Conservation (phyloP, 2,113 vertebrate genomes). For the Cathartes aura region DNA sequence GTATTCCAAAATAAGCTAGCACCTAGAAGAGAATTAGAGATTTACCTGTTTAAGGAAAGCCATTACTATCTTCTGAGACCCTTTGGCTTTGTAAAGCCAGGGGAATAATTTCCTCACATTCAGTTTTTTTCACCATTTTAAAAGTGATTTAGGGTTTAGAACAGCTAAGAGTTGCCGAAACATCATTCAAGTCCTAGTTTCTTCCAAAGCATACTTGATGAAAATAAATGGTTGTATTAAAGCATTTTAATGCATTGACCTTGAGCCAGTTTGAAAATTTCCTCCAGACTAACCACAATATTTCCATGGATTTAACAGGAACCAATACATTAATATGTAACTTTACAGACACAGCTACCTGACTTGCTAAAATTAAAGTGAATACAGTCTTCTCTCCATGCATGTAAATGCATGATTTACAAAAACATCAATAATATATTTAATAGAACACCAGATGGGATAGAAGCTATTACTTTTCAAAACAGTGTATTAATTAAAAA, state of each 20-base stretch:
- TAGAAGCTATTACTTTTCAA: not conserved
- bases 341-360: not conserved
- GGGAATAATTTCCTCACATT: not conserved
- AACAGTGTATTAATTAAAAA: not conserved
- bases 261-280: not conserved
- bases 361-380: not conserved
- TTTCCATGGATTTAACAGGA: not conserved
- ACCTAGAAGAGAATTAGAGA: slow-evolving; percentile 73
- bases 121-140: not conserved
- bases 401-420: not conserved
- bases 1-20: slow-evolving; percentile 91
- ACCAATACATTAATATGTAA: not conserved
- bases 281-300: not conserved
- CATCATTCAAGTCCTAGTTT: not conserved
- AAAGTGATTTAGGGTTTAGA: not conserved
- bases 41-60: not conserved
- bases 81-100: not conserved
- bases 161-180: not conserved
- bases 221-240: not conserved
- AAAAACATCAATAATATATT: not conserved
- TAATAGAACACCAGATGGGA: not conserved
- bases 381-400: not conserved
- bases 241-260: not conserved
- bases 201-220: not conserved
- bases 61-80: not conserved